Percentiles rank a stretch among this genome's conserved stretches.
Evolutionary conservation across 2,797 vertebrate species (phyloP).

Genomic region (Arctocebus calabarensis): DNA sequence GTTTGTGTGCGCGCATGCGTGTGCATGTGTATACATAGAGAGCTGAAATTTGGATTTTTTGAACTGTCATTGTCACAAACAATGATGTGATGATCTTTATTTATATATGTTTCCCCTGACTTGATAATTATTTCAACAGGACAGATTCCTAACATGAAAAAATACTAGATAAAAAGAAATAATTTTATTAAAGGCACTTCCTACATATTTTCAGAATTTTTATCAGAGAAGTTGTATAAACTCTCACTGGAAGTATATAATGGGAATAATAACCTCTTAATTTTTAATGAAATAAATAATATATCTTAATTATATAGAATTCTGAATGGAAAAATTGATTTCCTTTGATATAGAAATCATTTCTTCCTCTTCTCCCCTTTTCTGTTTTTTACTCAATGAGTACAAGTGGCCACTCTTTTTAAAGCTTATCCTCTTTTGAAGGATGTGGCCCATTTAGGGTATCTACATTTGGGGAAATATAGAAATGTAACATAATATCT

Average conservation of each 20-base stretch:
- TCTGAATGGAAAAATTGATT: slow-evolving; percentile 3
- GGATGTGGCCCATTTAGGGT: not conserved
- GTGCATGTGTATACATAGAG: too few relatives aligned
- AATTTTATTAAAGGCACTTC: not conserved
- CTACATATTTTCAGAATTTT: slow-evolving; percentile 16
- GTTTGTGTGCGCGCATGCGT: not conserved
- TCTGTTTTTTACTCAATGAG: not conserved
- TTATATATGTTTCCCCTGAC: not conserved
- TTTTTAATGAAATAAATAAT: not conserved
- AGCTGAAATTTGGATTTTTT: not conserved
- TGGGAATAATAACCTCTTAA: not conserved
- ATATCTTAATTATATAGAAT: not conserved
- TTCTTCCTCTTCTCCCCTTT: not conserved
- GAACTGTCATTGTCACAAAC: not conserved
- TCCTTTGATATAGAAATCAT: not conserved
- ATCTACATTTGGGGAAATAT: not conserved
- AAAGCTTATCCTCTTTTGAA: not conserved
- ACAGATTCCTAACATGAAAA: slow-evolving; percentile 5
- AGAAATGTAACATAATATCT: not conserved
- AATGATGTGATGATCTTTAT: slow-evolving; percentile 2
- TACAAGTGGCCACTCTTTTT: not conserved
- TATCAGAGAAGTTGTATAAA: not conserved
- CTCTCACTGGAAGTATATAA: not conserved
- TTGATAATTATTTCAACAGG: slow-evolving; percentile 33
- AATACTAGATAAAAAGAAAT: slow-evolving; percentile 1